Evolutionary conservation across 2,113 vertebrate genomes (phyloP).

Genomic region (Chionodraco myersi): DNA sequence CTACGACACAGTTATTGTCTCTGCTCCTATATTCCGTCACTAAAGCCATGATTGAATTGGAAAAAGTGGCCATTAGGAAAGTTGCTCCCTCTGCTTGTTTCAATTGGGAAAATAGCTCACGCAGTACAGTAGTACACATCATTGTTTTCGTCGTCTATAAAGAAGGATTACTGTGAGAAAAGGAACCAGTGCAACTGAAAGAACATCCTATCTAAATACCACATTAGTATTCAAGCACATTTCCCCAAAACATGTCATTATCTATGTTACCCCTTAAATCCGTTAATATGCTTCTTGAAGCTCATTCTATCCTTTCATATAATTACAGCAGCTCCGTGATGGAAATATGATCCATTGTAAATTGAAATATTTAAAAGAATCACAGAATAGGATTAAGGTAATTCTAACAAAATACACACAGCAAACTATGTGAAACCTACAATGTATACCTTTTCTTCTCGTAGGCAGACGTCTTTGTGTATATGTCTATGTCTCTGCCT

Average conservation of each 20-base stretch:
- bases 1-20: too few species aligned
- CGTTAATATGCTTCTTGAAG: slow-evolving; percentile 54
- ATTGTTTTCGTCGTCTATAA: neutral
- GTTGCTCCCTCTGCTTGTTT: too few species aligned
- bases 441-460: too few species aligned
- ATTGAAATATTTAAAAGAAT: slow-evolving; percentile 16
- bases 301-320: slow-evolving; percentile 38
- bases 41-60: too few species aligned
- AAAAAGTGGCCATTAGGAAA: too few species aligned
- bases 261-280: slow-evolving; percentile 38
- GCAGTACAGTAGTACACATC: too few species aligned
- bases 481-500: neutral
- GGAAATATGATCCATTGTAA: slow-evolving; percentile 20
- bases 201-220: slow-evolving; percentile 44
- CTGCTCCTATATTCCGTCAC: too few species aligned
- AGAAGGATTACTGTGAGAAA: slow-evolving; percentile 4
- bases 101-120: neutral
- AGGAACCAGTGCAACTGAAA: slow-evolving; percentile 21
- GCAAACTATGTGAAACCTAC: too few species aligned
- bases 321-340: slow-evolving; percentile 46
- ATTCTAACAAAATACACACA: neutral
- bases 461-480: neutral
- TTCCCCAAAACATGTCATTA: slow-evolving; percentile 60
- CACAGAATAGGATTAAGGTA: neutral
- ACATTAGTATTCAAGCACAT: slow-evolving; percentile 53